Evolutionary conservation across 2,113 vertebrate genomes (phyloP), one percentile per base, ranked within the genome.

Genomic region (Platichthys stellatus): DNA sequence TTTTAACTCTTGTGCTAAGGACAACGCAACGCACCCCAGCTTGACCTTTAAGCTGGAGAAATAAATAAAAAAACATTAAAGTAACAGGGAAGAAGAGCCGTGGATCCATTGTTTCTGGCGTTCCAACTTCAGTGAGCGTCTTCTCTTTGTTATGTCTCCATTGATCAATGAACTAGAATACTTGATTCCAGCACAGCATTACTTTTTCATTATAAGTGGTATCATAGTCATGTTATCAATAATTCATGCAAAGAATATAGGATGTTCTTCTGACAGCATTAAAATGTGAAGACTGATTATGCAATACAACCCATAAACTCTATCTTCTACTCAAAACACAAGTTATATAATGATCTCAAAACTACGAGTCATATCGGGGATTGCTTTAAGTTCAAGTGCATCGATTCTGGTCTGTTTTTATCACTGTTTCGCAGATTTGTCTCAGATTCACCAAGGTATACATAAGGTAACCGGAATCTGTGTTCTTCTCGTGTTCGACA

Each of bases 201-300:
- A 86, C 77, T 86, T 87, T 89, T 93, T 90, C 63, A 90, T 91
- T 69, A 82, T 49, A 81, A 84, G 73, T 67, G 68, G 58, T 82
- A 90, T 89, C 86, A 86, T 79, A 83, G 74, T 81, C 77, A 77
- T 43, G 20, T 40, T 56, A 76, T 92, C 67, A 90, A 91, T 90
- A 78, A 91, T 89, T 84, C 43, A 92, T 51, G 49, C 57, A 18
- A 72, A 72, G 79, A 84, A 83, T 86, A 83, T 78, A 82, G 78
- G 67, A 76, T 82, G 80, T 76, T 86, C 61, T 81, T 93, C 83
- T 87, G 85, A 89, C 78, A 53, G 72, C 71, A 76, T 88, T 81
- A 28, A 82, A 83, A 89, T 72, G 67, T 83, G 76, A 76, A 83
- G 72, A 63, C 62, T 72, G 88, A 89, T 91, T 91, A 88, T 6